A percentile compares a stretch with the other conserved stretches of the same genome.
Evolutionary conservation across 1,140 invertebrate species (phyloP).

Genomic region (Philaenus spumarius): DNA sequence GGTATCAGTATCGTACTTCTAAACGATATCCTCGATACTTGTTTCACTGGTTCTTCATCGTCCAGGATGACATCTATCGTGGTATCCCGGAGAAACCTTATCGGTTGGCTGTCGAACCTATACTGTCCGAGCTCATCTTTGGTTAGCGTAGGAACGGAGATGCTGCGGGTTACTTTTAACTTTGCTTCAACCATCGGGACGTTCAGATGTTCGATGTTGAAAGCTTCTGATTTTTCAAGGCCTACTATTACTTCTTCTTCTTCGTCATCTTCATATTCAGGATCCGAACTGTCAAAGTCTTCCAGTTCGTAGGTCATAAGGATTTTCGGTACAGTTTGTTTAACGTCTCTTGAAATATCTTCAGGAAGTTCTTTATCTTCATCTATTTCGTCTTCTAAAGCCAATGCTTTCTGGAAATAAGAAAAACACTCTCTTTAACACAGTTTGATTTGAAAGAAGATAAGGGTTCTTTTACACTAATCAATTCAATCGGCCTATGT

Average conservation of each 20-base stretch:
- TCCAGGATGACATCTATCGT: conserved; percentile 3
- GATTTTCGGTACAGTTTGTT: background rate
- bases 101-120: conserved; percentile 5
- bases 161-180: conserved; percentile 7
- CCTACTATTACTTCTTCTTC: background rate
- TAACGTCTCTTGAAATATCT: background rate
- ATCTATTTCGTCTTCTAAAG: conserved; percentile 13
- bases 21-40: background rate
- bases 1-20: conserved; percentile 7
- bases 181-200: background rate
- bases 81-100: background rate
- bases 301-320: conserved; percentile 2
- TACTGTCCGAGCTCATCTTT: background rate
- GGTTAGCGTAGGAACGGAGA: conserved; percentile 4
- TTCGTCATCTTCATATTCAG: background rate
- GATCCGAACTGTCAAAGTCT: background rate
- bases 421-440: background rate
- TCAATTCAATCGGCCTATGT: background rate
- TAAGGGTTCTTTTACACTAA: background rate
- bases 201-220: conserved; percentile 4
- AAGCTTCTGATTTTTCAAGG: background rate
- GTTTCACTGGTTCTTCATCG: background rate
- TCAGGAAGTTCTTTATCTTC: conserved; percentile 12
- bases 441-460: background rate
- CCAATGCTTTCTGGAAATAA: conserved; percentile 8